Evolutionary conservation across 1,140 invertebrate species (phyloP).

Genomic region (Ceratina japonica): DNA sequence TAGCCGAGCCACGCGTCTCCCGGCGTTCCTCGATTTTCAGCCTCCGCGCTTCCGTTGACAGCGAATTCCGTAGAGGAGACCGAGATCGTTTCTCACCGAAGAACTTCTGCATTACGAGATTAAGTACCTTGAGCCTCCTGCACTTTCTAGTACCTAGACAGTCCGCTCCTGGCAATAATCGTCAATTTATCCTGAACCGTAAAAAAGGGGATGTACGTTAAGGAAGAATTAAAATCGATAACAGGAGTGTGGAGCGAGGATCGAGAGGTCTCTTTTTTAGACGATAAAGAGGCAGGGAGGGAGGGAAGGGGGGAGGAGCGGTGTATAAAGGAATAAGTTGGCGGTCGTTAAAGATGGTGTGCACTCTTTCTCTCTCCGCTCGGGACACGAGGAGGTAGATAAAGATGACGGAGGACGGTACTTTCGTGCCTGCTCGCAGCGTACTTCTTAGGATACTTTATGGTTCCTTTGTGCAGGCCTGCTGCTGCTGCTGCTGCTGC

Average conservation of each 20-base stretch:
- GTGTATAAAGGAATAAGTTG: neutral
- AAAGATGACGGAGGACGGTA: conserved; percentile 55
- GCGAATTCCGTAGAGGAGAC: neutral
- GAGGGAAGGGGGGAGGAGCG: neutral
- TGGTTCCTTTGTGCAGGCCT: conserved; percentile 60
- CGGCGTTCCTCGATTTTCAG: conserved; percentile 26
- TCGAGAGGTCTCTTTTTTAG: neutral
- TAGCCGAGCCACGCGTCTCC: conserved; percentile 9
- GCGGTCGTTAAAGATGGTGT: conserved; percentile 31
- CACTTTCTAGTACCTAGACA: conserved; percentile 46
- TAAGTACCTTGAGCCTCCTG: conserved; percentile 50
- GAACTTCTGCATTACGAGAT: conserved; percentile 57
- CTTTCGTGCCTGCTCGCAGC: conserved; percentile 58
- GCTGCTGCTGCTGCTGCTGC: conserved; percentile 48
- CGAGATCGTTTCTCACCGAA: conserved; percentile 45
- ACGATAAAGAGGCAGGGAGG: too few species aligned
- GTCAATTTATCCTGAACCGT: conserved; percentile 59
- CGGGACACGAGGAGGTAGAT: conserved; percentile 40
- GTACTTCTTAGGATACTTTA: conserved; percentile 62
- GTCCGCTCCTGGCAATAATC: conserved; percentile 58
- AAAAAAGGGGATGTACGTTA: conserved; percentile 27
- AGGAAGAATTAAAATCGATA: conserved; percentile 48
- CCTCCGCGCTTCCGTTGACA: conserved; percentile 44
- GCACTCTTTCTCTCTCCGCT: neutral
- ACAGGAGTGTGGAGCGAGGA: conserved; percentile 20